A percentile compares a stretch with the other conserved stretches of the same genome.
These are phyloP conservation scores for Mobula birostris DNA, from an alignment of 2,113 vertebrate genomes.

Conservation along the genomic window DNA sequence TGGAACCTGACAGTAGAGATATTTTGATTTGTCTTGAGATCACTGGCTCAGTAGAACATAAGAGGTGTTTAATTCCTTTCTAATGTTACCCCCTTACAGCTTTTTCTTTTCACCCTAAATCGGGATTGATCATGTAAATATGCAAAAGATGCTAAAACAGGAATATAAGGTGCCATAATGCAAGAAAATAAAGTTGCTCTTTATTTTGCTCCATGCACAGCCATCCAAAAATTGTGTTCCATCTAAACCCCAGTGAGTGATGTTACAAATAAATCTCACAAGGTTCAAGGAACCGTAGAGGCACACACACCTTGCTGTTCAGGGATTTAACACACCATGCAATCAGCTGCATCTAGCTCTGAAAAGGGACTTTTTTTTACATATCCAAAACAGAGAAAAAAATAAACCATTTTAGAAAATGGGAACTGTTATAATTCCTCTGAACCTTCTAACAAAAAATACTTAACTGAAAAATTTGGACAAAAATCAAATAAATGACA, in stretches of 20 bases:
- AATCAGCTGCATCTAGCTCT: background rate
- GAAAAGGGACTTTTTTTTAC: background rate
- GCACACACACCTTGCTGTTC: background rate
- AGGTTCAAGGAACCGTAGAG: background rate
- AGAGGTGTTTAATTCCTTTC: background rate
- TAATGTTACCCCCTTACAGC: background rate
- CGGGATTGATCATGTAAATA: background rate
- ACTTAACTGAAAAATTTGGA: constrained; percentile 11
- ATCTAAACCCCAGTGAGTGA: background rate
- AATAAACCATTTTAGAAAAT: background rate
- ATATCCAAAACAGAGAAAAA: background rate
- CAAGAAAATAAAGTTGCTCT: background rate
- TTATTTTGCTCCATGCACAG: background rate
- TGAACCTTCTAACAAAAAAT: background rate
- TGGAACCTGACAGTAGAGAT: background rate
- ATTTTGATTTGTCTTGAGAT: background rate
- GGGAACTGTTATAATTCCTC: background rate
- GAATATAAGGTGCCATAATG: background rate
- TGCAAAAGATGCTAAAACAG: background rate
- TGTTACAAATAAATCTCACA: background rate
- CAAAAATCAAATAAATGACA: background rate
- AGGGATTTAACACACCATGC: background rate
- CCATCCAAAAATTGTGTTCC: background rate
- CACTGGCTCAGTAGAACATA: background rate
- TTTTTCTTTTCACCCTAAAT: background rate